A percentile compares a stretch with the other conserved stretches of the same genome.
Conservation (phyloP, 37 sponge, comb jelly and placozoan genomes). For the Amphimedon queenslandica region DNA sequence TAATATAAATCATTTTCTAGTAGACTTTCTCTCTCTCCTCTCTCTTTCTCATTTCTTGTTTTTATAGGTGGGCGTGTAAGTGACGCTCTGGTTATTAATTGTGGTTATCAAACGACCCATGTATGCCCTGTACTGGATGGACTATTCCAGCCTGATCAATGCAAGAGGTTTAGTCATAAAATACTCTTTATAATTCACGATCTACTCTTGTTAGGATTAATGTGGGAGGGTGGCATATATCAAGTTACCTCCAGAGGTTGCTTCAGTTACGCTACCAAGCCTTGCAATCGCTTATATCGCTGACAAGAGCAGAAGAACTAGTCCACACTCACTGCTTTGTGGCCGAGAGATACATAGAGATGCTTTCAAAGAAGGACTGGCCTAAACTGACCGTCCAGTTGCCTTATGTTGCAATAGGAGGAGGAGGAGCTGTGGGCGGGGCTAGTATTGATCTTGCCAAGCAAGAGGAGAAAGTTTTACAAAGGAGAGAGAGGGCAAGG, state of each 20-base stretch:
- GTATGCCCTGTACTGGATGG: slow-evolving; percentile 82
- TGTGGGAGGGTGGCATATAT: slow-evolving; percentile 75
- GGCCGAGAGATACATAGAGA: slow-evolving; percentile 63
- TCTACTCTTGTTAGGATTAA: slow-evolving; percentile 57
- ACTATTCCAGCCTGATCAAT: slow-evolving; percentile 44
- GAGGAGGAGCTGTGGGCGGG: slow-evolving; percentile 1
- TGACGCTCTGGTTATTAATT: slow-evolving; percentile 69
- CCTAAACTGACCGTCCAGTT: slow-evolving; percentile 40
- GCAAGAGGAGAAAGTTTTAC: slow-evolving; percentile 68
- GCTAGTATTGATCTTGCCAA: slow-evolving; percentile 15
- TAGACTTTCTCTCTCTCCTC: too few relatives aligned
- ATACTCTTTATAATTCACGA: neutral
- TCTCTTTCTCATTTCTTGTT: neutral
- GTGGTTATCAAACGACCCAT: slow-evolving; percentile 84
- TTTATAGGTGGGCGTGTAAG: slow-evolving; percentile 1
- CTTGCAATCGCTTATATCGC: slow-evolving; percentile 50
- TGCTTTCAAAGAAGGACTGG: slow-evolving; percentile 25
- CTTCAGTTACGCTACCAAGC: slow-evolving; percentile 76
- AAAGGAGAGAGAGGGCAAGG: slow-evolving; percentile 61
- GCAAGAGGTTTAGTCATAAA: slow-evolving; percentile 51
- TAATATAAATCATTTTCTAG: neutral
- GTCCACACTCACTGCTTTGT: slow-evolving; percentile 63
- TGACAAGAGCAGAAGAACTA: slow-evolving; percentile 74
- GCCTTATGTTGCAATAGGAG: slow-evolving; percentile 51
- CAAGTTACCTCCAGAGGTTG: slow-evolving; percentile 72